Evolutionary conservation across 2,113 vertebrate genomes (phyloP).

Genomic region (Pseudorasbora parva): DNA sequence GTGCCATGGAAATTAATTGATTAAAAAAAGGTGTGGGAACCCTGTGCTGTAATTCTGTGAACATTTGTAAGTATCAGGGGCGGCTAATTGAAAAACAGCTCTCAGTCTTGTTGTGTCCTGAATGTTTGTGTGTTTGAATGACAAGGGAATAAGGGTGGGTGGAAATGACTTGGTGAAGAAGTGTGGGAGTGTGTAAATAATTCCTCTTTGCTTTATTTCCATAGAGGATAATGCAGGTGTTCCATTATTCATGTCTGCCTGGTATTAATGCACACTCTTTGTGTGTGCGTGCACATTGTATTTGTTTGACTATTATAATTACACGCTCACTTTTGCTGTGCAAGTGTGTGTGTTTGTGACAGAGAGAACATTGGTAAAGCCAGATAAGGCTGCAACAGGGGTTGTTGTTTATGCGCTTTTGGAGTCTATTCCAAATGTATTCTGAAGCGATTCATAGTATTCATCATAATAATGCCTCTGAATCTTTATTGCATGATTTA

Average conservation of each 20-base stretch:
- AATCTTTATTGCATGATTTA: neutral
- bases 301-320: slow-evolving; percentile 15
- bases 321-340: slow-evolving; percentile 12
- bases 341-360: slow-evolving; percentile 18
- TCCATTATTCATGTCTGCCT: slow-evolving; percentile 25
- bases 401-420: slow-evolving; percentile 4
- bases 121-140: slow-evolving; percentile 26
- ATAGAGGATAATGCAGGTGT: slow-evolving; percentile 28
- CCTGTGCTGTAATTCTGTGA: neutral
- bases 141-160: slow-evolving; percentile 20
- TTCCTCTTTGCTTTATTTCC: slow-evolving; percentile 11
- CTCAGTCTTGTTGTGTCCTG: slow-evolving; percentile 13
- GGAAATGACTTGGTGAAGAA: slow-evolving; percentile 24
- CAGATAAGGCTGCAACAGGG: neutral
- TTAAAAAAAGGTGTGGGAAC: slow-evolving; percentile 4
- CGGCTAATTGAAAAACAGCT: slow-evolving; percentile 26
- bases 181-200: slow-evolving; percentile 38
- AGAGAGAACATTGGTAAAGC: neutral
- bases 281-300: neutral
- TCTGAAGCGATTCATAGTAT: slow-evolving; percentile 12
- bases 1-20: neutral
- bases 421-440: neutral
- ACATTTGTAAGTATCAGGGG: neutral
- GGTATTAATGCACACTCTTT: neutral
- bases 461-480: neutral